Conservation (phyloP, 2,888 invertebrate species). For the Gordius sp. region DNA sequence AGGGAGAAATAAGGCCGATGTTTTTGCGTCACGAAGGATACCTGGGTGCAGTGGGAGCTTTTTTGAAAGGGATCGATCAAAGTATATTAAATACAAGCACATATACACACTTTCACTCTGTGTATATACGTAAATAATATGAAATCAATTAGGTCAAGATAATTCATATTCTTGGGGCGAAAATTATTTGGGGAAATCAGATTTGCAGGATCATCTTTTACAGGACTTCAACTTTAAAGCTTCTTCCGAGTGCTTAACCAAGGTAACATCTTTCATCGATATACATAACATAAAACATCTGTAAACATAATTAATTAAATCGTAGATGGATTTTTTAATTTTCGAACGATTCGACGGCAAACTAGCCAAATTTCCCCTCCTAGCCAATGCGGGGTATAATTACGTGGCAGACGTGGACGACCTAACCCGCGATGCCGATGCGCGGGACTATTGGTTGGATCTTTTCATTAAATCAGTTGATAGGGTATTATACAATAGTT, state of each 20-base stretch:
- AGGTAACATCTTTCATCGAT: too few species aligned
- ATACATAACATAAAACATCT: too few species aligned
- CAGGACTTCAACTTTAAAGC: constrained; percentile 19
- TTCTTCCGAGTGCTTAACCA: constrained; percentile 19
- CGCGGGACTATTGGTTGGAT: constrained; percentile 60
- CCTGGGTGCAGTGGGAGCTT: constrained; percentile 43
- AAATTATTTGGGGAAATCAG: constrained; percentile 42
- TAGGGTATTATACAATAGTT: constrained; percentile 37
- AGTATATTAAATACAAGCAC: constrained; percentile 27
- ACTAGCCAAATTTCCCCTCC: constrained; percentile 43
- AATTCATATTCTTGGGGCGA: constrained; percentile 38
- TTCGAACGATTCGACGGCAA: constrained; percentile 35
- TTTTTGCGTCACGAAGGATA: constrained; percentile 45
- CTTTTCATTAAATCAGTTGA: constrained; percentile 58
- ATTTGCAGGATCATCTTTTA: constrained; percentile 31
- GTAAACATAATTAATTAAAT: too few species aligned
- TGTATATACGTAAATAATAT: too few species aligned
- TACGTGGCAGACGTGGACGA: constrained; percentile 78
- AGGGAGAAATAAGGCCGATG: constrained; percentile 38
- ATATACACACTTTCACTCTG: constrained; percentile 17
- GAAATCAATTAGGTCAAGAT: constrained; percentile 28
- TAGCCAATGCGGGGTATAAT: constrained; percentile 41
- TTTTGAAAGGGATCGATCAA: constrained; percentile 39
- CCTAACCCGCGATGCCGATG: constrained; percentile 53
- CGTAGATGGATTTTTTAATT: constrained; percentile 35